Evolutionary conservation across 1,140 invertebrate species (phyloP), one percentile per base, ranked within the genome.

Genomic region (Macrocentrus cingulum): DNA sequence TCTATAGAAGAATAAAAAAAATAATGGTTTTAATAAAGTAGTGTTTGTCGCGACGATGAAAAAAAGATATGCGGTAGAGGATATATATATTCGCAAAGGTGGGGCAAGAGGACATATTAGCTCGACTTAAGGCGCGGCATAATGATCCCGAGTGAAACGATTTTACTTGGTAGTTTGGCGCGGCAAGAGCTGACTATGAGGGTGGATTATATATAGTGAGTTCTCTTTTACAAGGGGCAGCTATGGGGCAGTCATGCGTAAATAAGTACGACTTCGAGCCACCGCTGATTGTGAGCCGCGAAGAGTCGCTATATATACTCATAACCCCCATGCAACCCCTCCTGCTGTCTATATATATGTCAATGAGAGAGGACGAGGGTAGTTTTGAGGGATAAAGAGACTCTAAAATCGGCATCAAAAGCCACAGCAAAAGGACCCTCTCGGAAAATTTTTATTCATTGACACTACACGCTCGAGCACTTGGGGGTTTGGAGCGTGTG

Each of bases 381-480:
- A 34, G 37, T 51, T 37, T 13, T 22, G 7, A 32, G 37, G 34
- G 25, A 34, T 25, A 20, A 1, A 41, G 25, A 51, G 41, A 54
- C 65, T 75, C 58, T 74, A 72, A 74, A 76, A 72, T 79, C 67
- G 71, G 66, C 74, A 69, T 75, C 70, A 75, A 76, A 70, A 67
- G 67, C 66, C 60, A 63, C 62, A 72, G 68, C 42, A 22, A n/a
- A 50, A 42, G 20, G 22, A 41, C 45, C 71, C 74, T n/a, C n/a
- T 72, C 60, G 68, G 64, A 70, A 73, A 77, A 77, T 78, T 78
- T 79, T 77, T 78, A 79, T 79, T 79, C 76, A 79, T 79, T 77
- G 74, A 77, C 76, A 79, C 74, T 73, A 72, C 61, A 72, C 72
- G 66, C 59, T 62, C 65, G 66, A 72, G 68, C 66, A 68, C 68